Evolutionary conservation across 2,113 vertebrate genomes (phyloP), one percentile per base, ranked within the genome.

Genomic region (Synodontis membranacea): DNA sequence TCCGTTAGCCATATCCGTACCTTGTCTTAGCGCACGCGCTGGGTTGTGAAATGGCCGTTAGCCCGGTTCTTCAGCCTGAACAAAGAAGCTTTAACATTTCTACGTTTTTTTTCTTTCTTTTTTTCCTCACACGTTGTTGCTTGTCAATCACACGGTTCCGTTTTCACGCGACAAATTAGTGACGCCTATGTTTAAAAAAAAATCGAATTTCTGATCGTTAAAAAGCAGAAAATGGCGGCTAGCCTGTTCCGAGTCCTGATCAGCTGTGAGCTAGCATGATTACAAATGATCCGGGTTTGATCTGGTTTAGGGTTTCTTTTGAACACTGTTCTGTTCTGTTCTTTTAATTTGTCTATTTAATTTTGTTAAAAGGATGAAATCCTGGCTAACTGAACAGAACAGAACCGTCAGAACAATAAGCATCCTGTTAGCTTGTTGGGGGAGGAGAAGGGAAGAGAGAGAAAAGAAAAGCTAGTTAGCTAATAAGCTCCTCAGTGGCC

Each of bases 151-250:
- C 9, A 7, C 4, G 4, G 1, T 31, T 48, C 52, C 2, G 2
- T 28, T 80, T 80, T 15, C 5, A 80, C 5, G 0, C 21, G 12
- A 80, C 50, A 10, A 11, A 37, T 21, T 6, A 1, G 1, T 58
- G 28, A 9, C 28, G n/a, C n/a, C n/a, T n/a, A n/a, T n/a, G n/a
- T n/a, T n/a, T n/a, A n/a, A n/a, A n/a, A n/a, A n/a, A n/a, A n/a
- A n/a, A n/a, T n/a, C n/a, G n/a, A n/a, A n/a, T n/a, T 88, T 60
- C 54, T 37, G 62, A 0, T 80, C 44, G 28, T 80, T 74, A 42
- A 23, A 52, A 42, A 25, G n/a, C n/a, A 88, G 84, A 88, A 90
- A 86, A 90, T 90, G 89, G 89, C 89, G 87, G 84, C 86, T 68
- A 25, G 58, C 44, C n/a, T n/a, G n/a, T 14, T 39, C 2, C 25